These are phyloP conservation scores for Sipha flava DNA, from an alignment of 1,140 invertebrate genomes.

Conservation along the genomic window DNA sequence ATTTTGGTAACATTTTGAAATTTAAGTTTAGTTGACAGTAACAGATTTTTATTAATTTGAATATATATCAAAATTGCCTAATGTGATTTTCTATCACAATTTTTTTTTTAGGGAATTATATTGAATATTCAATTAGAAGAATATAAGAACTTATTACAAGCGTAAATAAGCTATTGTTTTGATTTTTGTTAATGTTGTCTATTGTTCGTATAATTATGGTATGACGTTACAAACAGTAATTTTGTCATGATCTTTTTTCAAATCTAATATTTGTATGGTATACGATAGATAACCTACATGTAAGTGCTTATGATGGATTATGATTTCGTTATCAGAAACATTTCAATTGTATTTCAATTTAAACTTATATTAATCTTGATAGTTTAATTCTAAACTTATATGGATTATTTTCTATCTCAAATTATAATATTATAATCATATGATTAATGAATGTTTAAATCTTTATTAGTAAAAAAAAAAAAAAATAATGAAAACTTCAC, in stretches of 20 bases:
- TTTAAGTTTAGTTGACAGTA: too few species aligned
- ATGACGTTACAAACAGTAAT: background rate
- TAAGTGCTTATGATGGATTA: background rate
- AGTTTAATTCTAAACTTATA: background rate
- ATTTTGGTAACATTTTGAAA: too few species aligned
- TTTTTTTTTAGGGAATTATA: background rate
- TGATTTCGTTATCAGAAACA: background rate
- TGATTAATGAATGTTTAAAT: background rate
- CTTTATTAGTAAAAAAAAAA: too few species aligned
- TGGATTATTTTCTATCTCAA: background rate
- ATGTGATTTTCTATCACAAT: background rate
- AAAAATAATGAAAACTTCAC: too few species aligned
- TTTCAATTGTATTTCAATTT: background rate
- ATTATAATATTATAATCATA: background rate
- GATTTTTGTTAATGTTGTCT: background rate
- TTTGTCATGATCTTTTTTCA: background rate
- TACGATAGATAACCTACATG: background rate
- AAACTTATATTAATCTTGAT: background rate
- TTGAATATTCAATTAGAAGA: background rate
- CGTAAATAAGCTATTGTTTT: background rate
- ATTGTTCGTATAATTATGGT: background rate
- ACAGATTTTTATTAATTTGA: background rate
- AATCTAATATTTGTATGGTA: background rate
- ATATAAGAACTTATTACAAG: background rate
- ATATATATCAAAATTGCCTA: too few species aligned